phyloP scores from a whole-genome alignment of 2,888 invertebrate species.

The Limenitis camilla region DNA sequence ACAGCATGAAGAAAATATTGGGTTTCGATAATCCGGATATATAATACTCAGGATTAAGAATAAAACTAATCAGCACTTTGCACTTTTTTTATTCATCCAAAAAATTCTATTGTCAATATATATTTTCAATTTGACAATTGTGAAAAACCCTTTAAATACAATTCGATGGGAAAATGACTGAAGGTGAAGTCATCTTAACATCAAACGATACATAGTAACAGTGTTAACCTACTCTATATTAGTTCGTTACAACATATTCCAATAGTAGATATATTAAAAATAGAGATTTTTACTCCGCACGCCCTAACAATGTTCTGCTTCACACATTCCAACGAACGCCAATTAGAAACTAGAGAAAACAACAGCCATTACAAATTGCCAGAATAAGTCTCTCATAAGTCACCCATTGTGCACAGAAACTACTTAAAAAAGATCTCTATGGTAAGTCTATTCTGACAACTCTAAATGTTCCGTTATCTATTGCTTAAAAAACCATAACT shows the following conservation, averaged over 20 bases:
- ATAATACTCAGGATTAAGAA: slow-evolving; percentile 17
- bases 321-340: too few relatives aligned
- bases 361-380: too few relatives aligned
- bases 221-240: slow-evolving; percentile 32
- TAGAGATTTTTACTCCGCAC: slow-evolving; percentile 42
- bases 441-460: not conserved
- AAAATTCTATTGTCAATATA: slow-evolving; percentile 52
- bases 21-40: too few relatives aligned
- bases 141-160: slow-evolving; percentile 46
- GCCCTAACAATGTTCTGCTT: slow-evolving; percentile 32
- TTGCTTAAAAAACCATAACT: not conserved
- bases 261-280: slow-evolving; percentile 34
- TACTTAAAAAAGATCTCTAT: not conserved
- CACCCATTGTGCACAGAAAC: too few relatives aligned
- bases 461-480: slow-evolving; percentile 5
- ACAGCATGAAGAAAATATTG: too few relatives aligned
- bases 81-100: slow-evolving; percentile 56
- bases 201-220: slow-evolving; percentile 36
- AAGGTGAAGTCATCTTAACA: slow-evolving; percentile 23
- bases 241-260: slow-evolving; percentile 38
- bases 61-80: slow-evolving; percentile 43
- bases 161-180: slow-evolving; percentile 37
- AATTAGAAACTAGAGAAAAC: too few relatives aligned
- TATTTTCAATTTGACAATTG: slow-evolving; percentile 16
- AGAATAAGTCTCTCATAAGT: too few relatives aligned